Evolutionary conservation across 2,797 vertebrate genomes (phyloP), one percentile per base, ranked within the genome.

Genomic region (Holocentrus rufus): DNA sequence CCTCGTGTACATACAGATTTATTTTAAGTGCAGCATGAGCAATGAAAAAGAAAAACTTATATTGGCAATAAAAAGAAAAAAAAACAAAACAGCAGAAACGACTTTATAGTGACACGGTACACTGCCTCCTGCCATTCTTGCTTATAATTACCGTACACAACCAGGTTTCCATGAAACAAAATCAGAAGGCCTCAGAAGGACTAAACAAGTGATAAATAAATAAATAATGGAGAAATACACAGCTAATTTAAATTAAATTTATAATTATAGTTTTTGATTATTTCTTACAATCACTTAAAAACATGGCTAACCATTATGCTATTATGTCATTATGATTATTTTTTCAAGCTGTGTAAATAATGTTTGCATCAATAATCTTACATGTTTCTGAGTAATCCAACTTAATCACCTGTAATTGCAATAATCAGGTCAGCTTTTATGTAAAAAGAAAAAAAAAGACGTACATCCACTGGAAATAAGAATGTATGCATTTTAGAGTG

Each of bases 1-100:
- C 34, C 65, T 77, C 61, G 63, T 76, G 61, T 79, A 27, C 50
- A 72, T 63, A n/a, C 64, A 76, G 72, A 75, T 52, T 74, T 61
- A 76, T 17, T 39, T 47, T 30, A 25, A 49, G 30, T 14, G 42
- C 20, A 42, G 53, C 47, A 68, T 63, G 9, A 22, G 42, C 42
- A 14, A 44, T 30, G 27, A 50, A 18, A 34, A 34, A 34, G 7
- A 23, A 61, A 36, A 54, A 39, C 11, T 44, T 39, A 17, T 0
- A 44, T 44, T 44, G 5, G 14, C 5, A 34, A 34, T 34, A 5
- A 34, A 5, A 34, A 27, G 7, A 44, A 44, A 15, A 39, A 39
- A 9, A 39, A 39, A 39, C 7, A 9, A 10, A 39, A 39, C 11
- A 1, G 15, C 13, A 63, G 18, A 7, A 44, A n/a, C 14, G 36